Evolutionary conservation across 2,888 invertebrate genomes (phyloP), one percentile per base, ranked within the genome.

Genomic region (Caenorhabditis panamensis): DNA sequence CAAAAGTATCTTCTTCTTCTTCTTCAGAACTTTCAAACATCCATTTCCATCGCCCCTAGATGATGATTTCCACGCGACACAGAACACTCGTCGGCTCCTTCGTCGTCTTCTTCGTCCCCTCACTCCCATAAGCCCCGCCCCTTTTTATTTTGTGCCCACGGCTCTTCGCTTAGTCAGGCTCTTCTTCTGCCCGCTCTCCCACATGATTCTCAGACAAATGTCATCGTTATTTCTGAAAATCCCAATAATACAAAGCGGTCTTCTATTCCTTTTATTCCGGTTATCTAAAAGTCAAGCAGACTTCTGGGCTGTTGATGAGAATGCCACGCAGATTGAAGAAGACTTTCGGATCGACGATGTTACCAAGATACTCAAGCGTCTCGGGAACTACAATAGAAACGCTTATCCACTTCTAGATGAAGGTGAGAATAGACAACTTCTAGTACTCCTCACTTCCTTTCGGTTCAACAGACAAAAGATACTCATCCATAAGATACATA

Each of bases 301-400:
- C 47, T 76, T 76, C 31, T 76, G 51, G 54, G 54, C 67, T 18
- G 67, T 54, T n/a, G 67, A 67, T 44, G 75, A 76, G 24, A 76
- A 76, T 47, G 59, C 53, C 1, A 76, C 75, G n/a, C 66, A 77
- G 26, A 56, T 77, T 8, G 79, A 72, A 36, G 77, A 68, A 18
- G 77, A 75, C 58, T 64, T 72, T 61, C 49, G 64, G 28, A 62
- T 83, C 37, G 83, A 84, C 58, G 83, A 83, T 49, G 82, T 86
- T 37, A 81, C 82, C 53, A 71, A 67, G 53, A 83, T 87, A 49
- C 79, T 87, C 20, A 79, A 68, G 51, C 66, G 63, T 36, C 64
- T 67, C 18, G 81, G 82, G 2, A 73, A 81, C 37, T 84, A 87
- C 71, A 85, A 85, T 66, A 66, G 82, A 31, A 85, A 86, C 58